These are phyloP conservation scores for Natrix natrix DNA, from an alignment of 2,797 vertebrate genomes.

Conservation along the genomic window DNA sequence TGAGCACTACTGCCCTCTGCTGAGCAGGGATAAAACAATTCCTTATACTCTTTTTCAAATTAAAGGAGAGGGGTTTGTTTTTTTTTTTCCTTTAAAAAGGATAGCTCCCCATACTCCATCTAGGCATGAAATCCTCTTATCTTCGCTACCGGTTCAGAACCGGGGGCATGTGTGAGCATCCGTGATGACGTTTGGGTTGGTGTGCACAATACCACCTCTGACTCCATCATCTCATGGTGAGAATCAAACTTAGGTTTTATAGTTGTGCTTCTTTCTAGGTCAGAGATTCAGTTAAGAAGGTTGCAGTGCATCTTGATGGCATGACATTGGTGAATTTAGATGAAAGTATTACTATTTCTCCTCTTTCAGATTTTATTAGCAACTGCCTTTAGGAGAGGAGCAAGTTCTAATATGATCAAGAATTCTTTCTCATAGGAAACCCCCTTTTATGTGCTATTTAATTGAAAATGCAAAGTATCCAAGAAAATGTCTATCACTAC, in stretches of 20 bases:
- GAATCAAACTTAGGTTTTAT: background rate
- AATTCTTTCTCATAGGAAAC: background rate
- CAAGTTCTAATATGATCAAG: background rate
- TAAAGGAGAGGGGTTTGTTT: background rate
- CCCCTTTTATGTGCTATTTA: background rate
- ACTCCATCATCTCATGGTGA: background rate
- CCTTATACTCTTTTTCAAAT: background rate
- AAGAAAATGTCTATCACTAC: background rate
- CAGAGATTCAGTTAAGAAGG: background rate
- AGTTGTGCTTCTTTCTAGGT: background rate
- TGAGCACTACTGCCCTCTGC: conserved; percentile 7
- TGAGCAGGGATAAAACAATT: conserved; percentile 1
- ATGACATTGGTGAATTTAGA: background rate
- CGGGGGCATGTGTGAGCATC: too few relatives aligned
- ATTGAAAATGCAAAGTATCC: background rate
- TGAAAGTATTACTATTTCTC: background rate
- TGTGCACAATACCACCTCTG: too few relatives aligned
- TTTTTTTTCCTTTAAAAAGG: background rate
- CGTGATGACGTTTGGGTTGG: too few relatives aligned
- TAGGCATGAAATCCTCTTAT: too few relatives aligned
- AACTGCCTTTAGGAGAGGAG: too few relatives aligned
- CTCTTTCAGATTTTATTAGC: background rate
- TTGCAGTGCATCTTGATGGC: background rate
- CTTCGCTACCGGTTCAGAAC: too few relatives aligned
- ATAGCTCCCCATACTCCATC: background rate